phyloP scores from a whole-genome alignment of 2,888 invertebrate species.

The Schizaphis graminum region DNA sequence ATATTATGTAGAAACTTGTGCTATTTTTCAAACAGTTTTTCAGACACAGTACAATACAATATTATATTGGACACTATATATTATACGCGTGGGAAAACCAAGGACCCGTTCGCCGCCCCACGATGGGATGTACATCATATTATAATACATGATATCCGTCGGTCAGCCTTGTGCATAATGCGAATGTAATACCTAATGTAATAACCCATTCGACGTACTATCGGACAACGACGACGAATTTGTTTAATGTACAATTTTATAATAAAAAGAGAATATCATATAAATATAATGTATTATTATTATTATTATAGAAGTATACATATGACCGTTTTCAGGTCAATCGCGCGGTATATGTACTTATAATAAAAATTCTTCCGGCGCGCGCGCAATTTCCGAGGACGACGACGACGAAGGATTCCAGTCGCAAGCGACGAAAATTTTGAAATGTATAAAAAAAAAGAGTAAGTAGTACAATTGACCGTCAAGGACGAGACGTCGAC shows the following conservation, averaged over 20 bases:
- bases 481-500: slow-evolving; percentile 38
- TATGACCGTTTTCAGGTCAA: slow-evolving; percentile 34
- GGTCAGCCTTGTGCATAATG: slow-evolving; percentile 17
- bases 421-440: neutral
- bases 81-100: slow-evolving; percentile 30
- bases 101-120: slow-evolving; percentile 19
- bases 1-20: neutral
- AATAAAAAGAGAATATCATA: neutral
- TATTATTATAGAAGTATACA: neutral
- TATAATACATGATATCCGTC: neutral
- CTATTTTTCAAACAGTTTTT: slow-evolving; percentile 4
- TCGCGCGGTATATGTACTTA: neutral
- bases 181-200: neutral
- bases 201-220: neutral
- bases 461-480: slow-evolving; percentile 21
- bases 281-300: neutral
- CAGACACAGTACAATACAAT: slow-evolving; percentile 8
- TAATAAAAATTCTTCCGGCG: slow-evolving; percentile 24
- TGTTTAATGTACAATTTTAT: neutral
- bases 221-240: neutral
- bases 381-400: slow-evolving; percentile 21
- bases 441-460: neutral
- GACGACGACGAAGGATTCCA: neutral
- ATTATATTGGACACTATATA: neutral
- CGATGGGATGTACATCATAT: neutral